Evolutionary conservation across 1,140 invertebrate species (phyloP), one percentile per base, ranked within the genome.

Genomic region (Drosophila yakuba): DNA sequence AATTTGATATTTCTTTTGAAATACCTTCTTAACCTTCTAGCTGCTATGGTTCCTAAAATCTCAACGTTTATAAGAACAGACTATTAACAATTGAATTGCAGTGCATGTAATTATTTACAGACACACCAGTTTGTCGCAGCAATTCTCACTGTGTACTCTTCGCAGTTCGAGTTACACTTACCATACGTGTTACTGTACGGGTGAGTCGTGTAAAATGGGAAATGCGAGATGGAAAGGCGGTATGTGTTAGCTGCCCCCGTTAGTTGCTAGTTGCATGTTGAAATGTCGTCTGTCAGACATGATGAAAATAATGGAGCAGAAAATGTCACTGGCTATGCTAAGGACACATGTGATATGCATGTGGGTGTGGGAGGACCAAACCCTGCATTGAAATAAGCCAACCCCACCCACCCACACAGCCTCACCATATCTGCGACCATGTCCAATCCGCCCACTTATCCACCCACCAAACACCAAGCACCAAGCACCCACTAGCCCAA

Each of bases 301-400:
- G 85, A 89, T 89, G 84, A 89, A 89, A 89, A 89, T 89, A 89
- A 89, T 89, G 84, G 85, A 89, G 85, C 84, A 89, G 84, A 89
- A 88, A 89, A 89, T 90, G 85, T 89, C 84, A 84, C 84, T 89
- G 69, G 67, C 62, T 55, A 82, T 88, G 82, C 61, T 79, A 73
- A 83, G 67, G 83, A 79, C 60, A 75, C 63, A 47, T 62, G 63
- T 38, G 28, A 62, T 69, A 48, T 81, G 55, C 51, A 44, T 74
- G 35, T 60, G 44, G 39, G 55, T 57, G 58, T 57, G 45, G 48
- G 45, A 45, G 50, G 45, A 54, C 54, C 71, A 44, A 23, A 45
- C 20, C 39, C 32, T 36, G 12, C 28, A 41, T 35, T 4, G 14
- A 14, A 4, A 38, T n/a, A 20, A 20, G 2, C 56, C 6, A n/a